Evolutionary conservation across 53 echinoderm and acorn worm species (phyloP).

Genomic region (Arbacia lixula): DNA sequence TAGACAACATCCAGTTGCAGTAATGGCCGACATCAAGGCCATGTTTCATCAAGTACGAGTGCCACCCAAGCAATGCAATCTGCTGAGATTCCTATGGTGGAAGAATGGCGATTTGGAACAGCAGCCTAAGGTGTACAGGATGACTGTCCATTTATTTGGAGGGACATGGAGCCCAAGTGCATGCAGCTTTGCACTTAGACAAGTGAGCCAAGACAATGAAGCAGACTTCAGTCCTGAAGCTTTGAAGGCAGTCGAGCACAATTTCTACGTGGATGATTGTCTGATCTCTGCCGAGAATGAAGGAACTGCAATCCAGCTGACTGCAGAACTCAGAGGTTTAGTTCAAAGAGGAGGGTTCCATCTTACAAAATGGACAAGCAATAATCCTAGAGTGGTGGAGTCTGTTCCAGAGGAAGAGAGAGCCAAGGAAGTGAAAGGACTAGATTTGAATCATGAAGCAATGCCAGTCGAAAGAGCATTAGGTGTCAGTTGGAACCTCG

Average conservation of each 20-base stretch:
- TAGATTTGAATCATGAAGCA: no score
- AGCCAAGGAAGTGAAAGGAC: no score
- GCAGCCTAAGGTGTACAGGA: slow-evolving; percentile 44
- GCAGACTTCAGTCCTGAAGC: slow-evolving; percentile 10
- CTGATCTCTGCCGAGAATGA: slow-evolving; percentile 59
- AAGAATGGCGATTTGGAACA: slow-evolving; percentile 46
- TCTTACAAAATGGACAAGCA: slow-evolving; percentile 67
- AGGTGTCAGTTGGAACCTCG: no score
- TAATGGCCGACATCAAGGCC: slow-evolving; percentile 55
- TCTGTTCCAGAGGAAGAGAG: slow-evolving; percentile 56
- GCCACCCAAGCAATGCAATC: slow-evolving; percentile 46
- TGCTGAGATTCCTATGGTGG: slow-evolving; percentile 65
- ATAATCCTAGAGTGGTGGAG: slow-evolving; percentile 45
- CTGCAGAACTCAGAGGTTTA: slow-evolving; percentile 28
- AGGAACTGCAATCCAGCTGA: slow-evolving; percentile 43
- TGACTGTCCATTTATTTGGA: slow-evolving; percentile 65
- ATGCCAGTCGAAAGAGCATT: no score
- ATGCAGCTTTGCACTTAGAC: slow-evolving; percentile 56
- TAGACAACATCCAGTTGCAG: slow-evolving; percentile 8
- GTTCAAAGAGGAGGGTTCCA: slow-evolving; percentile 62
- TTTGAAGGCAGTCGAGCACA: slow-evolving; percentile 43
- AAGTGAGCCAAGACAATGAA: slow-evolving; percentile 59
- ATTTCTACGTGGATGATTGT: slow-evolving; percentile 85
- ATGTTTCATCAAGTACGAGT: slow-evolving; percentile 78
- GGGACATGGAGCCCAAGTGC: slow-evolving; percentile 55